Percentiles rank a stretch among this genome's conserved stretches.
These are phyloP conservation scores for Laupala kohalensis DNA, from an alignment of 1,140 invertebrate species.

Conservation along the genomic window DNA sequence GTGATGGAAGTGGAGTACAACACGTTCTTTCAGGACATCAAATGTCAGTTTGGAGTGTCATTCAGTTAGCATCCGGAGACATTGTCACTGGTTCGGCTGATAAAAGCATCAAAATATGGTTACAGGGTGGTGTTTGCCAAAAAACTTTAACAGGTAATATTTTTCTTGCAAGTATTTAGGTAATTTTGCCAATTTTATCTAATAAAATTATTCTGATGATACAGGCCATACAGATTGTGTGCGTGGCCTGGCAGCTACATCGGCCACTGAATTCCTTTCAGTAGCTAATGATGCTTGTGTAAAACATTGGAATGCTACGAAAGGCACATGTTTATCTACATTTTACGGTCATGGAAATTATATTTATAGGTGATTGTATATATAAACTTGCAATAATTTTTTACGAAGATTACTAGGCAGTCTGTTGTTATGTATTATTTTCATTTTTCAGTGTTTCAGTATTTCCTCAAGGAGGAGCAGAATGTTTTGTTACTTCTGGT, in stretches of 20 bases:
- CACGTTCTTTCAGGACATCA: slow-evolving; percentile 14
- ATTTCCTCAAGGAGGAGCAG: slow-evolving; percentile 39
- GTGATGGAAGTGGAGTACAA: slow-evolving; percentile 33
- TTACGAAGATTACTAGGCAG: too few species aligned
- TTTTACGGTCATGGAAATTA: slow-evolving; percentile 42
- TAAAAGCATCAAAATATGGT: slow-evolving; percentile 78
- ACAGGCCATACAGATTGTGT: slow-evolving; percentile 49
- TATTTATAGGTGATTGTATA: slow-evolving; percentile 35
- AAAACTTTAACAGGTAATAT: slow-evolving; percentile 33
- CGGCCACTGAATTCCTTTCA: slow-evolving; percentile 37
- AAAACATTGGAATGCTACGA: slow-evolving; percentile 32
- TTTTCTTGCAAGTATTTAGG: too few species aligned
- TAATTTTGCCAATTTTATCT: too few species aligned
- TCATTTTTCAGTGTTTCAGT: slow-evolving; percentile 42
- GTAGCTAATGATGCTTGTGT: slow-evolving; percentile 45
- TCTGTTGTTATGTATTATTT: too few species aligned
- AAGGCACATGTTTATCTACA: slow-evolving; percentile 33
- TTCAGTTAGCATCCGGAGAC: slow-evolving; percentile 39
- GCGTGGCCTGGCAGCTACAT: slow-evolving; percentile 34
- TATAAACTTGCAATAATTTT: too few species aligned
- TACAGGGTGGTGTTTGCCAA: slow-evolving; percentile 36
- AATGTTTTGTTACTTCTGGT: slow-evolving; percentile 57
- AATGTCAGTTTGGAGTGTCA: slow-evolving; percentile 64
- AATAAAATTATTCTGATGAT: slow-evolving; percentile 13
- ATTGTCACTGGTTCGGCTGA: slow-evolving; percentile 84